Conservation (phyloP, 2,113 vertebrate species). For the Sinocyclocheilus maitianheensis region DNA sequence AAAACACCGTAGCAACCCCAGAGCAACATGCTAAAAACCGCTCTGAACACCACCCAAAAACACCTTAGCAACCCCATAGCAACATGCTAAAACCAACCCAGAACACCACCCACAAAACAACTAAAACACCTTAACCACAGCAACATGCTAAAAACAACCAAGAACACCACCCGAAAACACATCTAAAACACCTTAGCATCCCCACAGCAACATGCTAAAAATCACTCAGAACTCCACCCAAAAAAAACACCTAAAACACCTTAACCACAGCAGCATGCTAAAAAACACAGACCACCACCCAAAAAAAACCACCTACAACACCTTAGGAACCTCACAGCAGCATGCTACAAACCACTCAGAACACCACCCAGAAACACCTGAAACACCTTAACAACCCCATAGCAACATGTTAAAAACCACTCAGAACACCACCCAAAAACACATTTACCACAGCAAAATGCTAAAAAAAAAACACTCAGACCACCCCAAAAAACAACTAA, state of each 20-base stretch:
- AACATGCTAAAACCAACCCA: neutral
- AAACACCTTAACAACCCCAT: no score
- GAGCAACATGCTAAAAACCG: neutral
- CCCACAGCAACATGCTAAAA: neutral
- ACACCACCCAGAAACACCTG: neutral
- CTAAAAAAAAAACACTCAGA: neutral
- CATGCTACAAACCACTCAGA: neutral
- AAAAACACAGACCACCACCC: neutral
- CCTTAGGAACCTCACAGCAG: neutral
- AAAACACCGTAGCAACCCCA: neutral
- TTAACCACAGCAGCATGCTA: neutral
- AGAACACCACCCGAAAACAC: neutral
- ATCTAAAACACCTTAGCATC: neutral
- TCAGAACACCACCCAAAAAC: no score
- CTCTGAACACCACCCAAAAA: neutral
- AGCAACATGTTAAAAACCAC: neutral
- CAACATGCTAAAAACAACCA: neutral
- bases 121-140: neutral
- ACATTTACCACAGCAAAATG: neutral
- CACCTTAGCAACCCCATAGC: neutral
- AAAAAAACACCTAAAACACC: no score
- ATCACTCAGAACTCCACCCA: neutral
- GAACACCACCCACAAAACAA: no score
- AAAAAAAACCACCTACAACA: neutral
- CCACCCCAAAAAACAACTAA: no score